A percentile compares a stretch with the other conserved stretches of the same genome.
phyloP scores from a whole-genome alignment of 2,797 vertebrate species.

The Caiman crocodilus region DNA sequence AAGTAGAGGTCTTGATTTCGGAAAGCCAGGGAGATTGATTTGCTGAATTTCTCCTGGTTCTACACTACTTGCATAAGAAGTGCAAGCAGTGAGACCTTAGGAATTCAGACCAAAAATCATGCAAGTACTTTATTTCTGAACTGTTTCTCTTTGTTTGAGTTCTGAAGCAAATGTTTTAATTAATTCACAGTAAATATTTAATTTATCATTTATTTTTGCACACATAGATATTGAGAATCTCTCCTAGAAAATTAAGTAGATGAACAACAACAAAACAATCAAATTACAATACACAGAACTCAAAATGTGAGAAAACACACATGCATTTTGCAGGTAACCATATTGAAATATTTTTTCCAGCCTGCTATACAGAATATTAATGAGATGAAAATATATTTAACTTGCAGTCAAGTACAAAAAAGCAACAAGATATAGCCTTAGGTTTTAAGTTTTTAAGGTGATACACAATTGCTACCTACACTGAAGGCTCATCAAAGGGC shows the following conservation, averaged over 20 bases:
- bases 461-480: neutral
- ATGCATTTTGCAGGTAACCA: constrained; percentile 19
- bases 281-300: constrained; percentile 19
- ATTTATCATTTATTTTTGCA: neutral
- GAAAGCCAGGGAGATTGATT: constrained; percentile 11
- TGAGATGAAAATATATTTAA: constrained; percentile 6
- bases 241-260: constrained; percentile 8
- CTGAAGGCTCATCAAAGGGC: neutral
- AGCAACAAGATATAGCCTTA: constrained; percentile 23
- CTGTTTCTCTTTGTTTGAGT: constrained; percentile 21
- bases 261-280: constrained; percentile 10
- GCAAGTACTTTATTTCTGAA: neutral
- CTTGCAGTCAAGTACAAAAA: constrained; percentile 29
- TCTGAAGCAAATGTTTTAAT: constrained; percentile 1
- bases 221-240: neutral
- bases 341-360: constrained; percentile 17
- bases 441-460: neutral
- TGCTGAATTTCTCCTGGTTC: neutral
- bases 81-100: neutral
- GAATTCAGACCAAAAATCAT: neutral
- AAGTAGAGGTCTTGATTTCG: neutral
- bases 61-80: neutral
- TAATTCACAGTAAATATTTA: neutral
- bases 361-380: constrained; percentile 17
- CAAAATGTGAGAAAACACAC: constrained; percentile 28